Percentiles rank a stretch among this genome's conserved stretches.
phyloP scores from a whole-genome alignment of 2,888 invertebrate species.

The Chironomus riparius region DNA sequence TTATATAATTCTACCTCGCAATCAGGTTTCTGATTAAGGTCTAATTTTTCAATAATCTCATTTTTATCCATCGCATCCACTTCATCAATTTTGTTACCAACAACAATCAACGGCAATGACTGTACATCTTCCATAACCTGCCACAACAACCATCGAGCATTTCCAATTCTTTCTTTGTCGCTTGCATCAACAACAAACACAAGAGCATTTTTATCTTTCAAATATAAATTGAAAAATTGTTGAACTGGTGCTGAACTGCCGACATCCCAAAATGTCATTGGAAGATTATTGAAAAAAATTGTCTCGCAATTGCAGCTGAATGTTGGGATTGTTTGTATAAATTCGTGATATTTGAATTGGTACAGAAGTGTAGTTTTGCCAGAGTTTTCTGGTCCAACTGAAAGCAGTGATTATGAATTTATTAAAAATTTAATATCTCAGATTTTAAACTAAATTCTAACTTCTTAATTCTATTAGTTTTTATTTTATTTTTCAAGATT shows the following conservation, averaged over 20 bases:
- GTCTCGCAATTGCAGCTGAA: conserved; percentile 2
- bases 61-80: neutral
- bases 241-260: neutral
- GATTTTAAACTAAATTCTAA: neutral
- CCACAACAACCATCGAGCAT: neutral
- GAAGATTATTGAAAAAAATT: neutral
- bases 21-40: neutral
- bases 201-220: neutral
- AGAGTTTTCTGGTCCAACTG: neutral
- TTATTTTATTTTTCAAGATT: neutral
- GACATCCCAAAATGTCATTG: neutral
- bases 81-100: neutral
- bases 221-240: neutral
- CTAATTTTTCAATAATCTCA: neutral
- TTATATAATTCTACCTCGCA: neutral
- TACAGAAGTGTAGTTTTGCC: neutral
- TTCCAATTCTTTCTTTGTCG: neutral
- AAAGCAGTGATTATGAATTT: too few species aligned
- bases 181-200: neutral
- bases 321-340: neutral
- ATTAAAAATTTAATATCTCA: too few species aligned
- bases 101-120: neutral
- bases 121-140: neutral
- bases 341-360: neutral
- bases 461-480: too few species aligned